Conservation (phyloP, 2,113 vertebrate species). For the Trogon melanurus region DNA sequence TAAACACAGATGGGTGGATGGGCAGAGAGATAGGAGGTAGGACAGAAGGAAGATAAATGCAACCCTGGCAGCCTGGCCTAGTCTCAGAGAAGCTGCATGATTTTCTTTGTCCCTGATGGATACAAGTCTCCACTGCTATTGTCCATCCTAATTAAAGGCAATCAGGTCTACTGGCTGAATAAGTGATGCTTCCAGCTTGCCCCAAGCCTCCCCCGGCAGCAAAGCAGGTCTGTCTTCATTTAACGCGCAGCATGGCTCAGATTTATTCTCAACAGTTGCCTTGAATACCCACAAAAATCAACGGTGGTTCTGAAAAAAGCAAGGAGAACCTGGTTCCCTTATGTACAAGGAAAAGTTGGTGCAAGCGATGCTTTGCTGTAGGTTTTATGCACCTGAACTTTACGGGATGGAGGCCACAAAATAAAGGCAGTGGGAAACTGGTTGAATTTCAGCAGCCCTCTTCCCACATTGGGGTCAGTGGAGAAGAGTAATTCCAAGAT, state of each 20-base stretch:
- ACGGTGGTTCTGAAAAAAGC: rapidly evolving
- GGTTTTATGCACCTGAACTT: not conserved
- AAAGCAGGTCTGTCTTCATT: not conserved
- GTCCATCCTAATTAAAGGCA: not conserved
- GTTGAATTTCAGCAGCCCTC: not conserved
- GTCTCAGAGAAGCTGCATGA: not conserved
- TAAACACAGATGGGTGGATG: not conserved
- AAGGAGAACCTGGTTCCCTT: not conserved
- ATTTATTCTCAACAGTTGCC: not conserved
- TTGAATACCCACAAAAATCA: not conserved
- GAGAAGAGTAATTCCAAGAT: not conserved
- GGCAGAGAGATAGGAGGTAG: not conserved
- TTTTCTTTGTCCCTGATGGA: not conserved
- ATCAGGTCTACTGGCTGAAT: not conserved
- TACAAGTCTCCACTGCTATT: not conserved
- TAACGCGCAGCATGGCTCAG: not conserved
- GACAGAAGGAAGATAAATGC: not conserved
- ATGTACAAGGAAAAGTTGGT: not conserved
- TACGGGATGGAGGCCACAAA: not conserved
- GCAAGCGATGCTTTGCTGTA: not conserved
- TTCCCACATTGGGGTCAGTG: not conserved
- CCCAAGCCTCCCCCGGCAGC: not conserved
- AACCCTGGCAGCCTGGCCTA: not conserved
- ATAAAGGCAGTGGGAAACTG: not conserved
- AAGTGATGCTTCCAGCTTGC: not conserved